Percentiles rank a stretch among this genome's conserved stretches.
Conservation (phyloP, 2,888 invertebrate species). For the Pachycephus smyrnensis region DNA sequence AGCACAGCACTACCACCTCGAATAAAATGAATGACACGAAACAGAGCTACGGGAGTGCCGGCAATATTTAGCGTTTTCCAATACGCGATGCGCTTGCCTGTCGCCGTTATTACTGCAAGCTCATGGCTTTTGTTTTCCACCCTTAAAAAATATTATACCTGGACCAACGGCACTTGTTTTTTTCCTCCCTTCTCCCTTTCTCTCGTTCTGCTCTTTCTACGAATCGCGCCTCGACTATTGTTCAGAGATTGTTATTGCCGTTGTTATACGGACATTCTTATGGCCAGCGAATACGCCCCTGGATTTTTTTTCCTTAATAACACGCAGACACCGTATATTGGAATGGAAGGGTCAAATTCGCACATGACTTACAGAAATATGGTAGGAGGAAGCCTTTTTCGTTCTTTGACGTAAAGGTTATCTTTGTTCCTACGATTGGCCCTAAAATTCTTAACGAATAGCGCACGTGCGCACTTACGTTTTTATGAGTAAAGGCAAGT, state of each 20-base stretch:
- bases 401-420: background rate
- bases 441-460: background rate
- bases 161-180: background rate
- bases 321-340: background rate
- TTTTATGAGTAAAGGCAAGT: background rate
- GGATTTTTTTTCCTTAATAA: background rate
- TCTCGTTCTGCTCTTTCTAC: background rate
- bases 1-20: slow-evolving; percentile 26
- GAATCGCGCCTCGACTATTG: background rate
- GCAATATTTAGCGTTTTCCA: slow-evolving; percentile 61
- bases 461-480: background rate
- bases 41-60: slow-evolving; percentile 42
- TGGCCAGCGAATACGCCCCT: background rate
- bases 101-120: slow-evolving; percentile 27
- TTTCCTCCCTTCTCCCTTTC: background rate
- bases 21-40: slow-evolving; percentile 58
- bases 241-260: slow-evolving; percentile 4
- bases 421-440: background rate
- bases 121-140: slow-evolving; percentile 24
- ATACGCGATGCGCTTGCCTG: slow-evolving; percentile 39
- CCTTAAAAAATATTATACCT: slow-evolving; percentile 24
- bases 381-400: background rate
- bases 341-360: background rate
- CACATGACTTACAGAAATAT: background rate
- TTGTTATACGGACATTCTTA: background rate